Evolutionary conservation across 2,113 vertebrate genomes (phyloP).

Genomic region (Nycticorax nycticorax): DNA sequence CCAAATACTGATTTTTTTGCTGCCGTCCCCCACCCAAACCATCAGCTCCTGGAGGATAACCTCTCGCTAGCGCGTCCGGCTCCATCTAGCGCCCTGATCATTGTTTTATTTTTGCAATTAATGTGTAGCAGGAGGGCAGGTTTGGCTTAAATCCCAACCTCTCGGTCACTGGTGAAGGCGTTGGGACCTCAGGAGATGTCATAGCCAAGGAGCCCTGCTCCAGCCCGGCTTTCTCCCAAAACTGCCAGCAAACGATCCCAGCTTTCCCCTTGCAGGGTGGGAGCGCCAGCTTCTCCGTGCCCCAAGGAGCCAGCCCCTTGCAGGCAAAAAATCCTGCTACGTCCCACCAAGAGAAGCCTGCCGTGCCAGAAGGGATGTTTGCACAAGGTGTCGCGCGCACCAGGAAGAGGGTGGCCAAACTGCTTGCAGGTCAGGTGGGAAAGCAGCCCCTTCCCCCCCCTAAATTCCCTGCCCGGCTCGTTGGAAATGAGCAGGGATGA

Average conservation of each 20-base stretch:
- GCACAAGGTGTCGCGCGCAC: fast-evolving
- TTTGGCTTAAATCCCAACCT: neutral
- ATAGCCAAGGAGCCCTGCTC: neutral
- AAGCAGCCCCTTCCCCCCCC: fast-evolving
- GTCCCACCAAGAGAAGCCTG: neutral
- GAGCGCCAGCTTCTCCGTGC: fast-evolving
- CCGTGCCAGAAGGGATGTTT: neutral
- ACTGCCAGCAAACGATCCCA: neutral
- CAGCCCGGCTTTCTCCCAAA: neutral
- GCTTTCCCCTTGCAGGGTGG: neutral
- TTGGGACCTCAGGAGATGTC: fast-evolving
- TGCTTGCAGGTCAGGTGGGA: neutral
- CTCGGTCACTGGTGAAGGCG: fast-evolving
- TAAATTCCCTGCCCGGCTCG: neutral
- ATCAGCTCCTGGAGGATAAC: neutral
- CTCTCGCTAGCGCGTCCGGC: neutral
- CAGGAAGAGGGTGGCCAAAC: neutral
- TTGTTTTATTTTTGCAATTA: neutral
- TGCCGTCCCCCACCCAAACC: neutral
- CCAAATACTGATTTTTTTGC: neutral
- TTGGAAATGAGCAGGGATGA: neutral
- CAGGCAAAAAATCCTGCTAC: fast-evolving
- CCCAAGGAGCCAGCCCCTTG: fast-evolving
- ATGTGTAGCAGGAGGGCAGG: neutral
- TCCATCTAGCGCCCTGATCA: neutral